Evolutionary conservation across 1,140 invertebrate species (phyloP).

Genomic region (Cydia amplana): DNA sequence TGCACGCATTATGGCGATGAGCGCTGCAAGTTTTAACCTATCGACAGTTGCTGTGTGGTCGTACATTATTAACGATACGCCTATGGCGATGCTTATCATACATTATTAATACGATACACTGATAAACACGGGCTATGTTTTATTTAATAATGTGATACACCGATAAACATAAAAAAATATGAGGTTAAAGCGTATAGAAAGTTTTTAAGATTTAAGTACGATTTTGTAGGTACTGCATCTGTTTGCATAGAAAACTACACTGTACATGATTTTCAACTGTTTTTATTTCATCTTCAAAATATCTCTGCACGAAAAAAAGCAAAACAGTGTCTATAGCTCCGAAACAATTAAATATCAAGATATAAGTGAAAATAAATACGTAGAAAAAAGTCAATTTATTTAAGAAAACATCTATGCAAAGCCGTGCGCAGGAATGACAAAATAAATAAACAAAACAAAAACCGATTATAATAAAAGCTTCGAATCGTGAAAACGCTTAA

Average conservation of each 20-base stretch:
- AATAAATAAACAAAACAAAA: conserved; percentile 50
- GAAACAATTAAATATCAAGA: background rate
- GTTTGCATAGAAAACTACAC: too few species aligned
- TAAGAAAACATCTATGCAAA: conserved; percentile 19
- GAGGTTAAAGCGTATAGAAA: too few species aligned
- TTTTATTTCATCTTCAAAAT: too few species aligned
- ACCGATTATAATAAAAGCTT: conserved; percentile 49
- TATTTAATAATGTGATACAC: background rate
- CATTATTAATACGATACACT: background rate
- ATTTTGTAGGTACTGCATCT: too few species aligned
- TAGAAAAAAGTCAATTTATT: background rate
- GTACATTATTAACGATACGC: conserved; percentile 8
- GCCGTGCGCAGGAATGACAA: conserved; percentile 36
- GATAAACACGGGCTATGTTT: too few species aligned
- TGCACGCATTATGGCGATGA: conserved; percentile 54
- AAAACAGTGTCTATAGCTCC: background rate
- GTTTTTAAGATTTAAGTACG: too few species aligned
- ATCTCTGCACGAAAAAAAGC: background rate
- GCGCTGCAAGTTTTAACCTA: conserved; percentile 29
- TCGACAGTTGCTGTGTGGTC: background rate
- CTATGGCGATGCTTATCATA: background rate
- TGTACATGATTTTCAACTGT: background rate
- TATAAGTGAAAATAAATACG: too few species aligned
- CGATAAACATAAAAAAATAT: too few species aligned
- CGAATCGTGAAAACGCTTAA: conserved; percentile 58